Conservation (phyloP, 2,797 vertebrate species). For the Arrhamphus sclerolepis region DNA sequence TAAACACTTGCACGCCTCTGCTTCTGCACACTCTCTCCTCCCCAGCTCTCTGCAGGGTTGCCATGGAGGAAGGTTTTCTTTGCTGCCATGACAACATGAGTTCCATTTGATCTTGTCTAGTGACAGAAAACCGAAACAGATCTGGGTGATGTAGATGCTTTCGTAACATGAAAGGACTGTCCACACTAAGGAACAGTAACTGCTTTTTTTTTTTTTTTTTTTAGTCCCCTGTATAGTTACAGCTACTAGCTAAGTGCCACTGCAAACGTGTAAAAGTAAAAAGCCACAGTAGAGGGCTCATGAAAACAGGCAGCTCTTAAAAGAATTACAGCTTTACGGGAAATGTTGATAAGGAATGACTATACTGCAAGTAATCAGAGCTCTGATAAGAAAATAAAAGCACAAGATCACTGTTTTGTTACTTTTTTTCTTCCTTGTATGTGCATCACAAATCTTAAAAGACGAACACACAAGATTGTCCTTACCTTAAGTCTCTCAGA, state of each 20-base stretch:
- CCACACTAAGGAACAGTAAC: conserved; percentile 16
- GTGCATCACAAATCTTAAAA: neutral
- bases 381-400: neutral
- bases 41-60: conserved; percentile 51
- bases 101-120: conserved; percentile 62
- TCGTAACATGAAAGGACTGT: conserved; percentile 26
- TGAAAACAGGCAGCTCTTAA: too few species aligned
- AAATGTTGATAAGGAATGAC: too few species aligned
- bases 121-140: conserved; percentile 40
- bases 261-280: too few species aligned
- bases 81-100: conserved; percentile 74
- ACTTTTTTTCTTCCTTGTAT: neutral
- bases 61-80: conserved; percentile 64
- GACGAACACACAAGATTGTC: neutral
- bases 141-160: conserved; percentile 36
- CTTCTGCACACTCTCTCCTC: conserved; percentile 20
- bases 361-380: conserved; percentile 6
- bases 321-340: neutral
- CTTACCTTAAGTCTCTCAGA: conserved; percentile 91
- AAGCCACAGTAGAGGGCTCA: too few species aligned
- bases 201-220: too few species aligned
- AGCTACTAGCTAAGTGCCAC: too few species aligned
- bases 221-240: too few species aligned
- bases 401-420: neutral
- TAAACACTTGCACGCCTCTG: conserved; percentile 28